Percentiles rank a stretch among this genome's conserved stretches.
These are phyloP conservation scores for Tiaroga cobitis DNA, from an alignment of 2,797 vertebrate genomes.

Conservation along the genomic window DNA sequence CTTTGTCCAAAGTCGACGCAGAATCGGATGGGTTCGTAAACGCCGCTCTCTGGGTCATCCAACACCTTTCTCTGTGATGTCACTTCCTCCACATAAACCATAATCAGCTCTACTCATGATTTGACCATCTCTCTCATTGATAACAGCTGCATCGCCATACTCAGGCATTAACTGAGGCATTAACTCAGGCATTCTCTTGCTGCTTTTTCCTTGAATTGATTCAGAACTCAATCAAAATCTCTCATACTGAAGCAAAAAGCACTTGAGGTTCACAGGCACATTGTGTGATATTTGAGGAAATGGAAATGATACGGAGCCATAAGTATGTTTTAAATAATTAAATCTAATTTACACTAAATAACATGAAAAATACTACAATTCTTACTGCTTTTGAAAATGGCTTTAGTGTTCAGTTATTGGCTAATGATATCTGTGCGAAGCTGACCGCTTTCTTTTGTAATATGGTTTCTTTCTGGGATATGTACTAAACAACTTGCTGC, in stretches of 20 bases:
- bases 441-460: background rate
- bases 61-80: constrained; percentile 78
- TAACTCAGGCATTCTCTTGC: too few species aligned
- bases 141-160: background rate
- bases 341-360: background rate
- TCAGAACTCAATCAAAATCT: background rate
- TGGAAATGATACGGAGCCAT: background rate
- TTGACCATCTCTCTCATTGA: background rate
- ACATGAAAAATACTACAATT: background rate
- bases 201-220: background rate
- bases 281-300: background rate
- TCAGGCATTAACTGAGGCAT: background rate
- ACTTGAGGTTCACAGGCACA: background rate
- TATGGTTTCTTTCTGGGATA: background rate
- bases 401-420: background rate
- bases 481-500: background rate
- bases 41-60: constrained; percentile 86
- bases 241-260: background rate
- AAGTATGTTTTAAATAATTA: background rate
- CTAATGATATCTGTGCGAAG: background rate
- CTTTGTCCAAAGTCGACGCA: constrained; percentile 89
- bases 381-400: background rate
- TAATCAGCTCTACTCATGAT: background rate
- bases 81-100: background rate
- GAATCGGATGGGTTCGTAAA: constrained; percentile 96